Conservation (phyloP, 2,888 invertebrate species). For the Polydrusus cervinus region DNA sequence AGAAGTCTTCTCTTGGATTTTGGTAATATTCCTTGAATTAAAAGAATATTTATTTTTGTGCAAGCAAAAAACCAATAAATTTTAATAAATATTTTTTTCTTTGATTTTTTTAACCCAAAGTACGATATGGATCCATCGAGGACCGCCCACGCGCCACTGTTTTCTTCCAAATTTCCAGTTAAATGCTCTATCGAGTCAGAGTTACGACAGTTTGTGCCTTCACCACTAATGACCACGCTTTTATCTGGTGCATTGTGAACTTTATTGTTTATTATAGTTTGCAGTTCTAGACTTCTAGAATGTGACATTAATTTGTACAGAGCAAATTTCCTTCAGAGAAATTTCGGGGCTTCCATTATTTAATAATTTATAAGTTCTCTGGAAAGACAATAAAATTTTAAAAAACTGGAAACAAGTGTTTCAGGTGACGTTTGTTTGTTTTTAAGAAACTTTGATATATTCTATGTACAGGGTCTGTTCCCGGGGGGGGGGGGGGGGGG, state of each 20-base stretch:
- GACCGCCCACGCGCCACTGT: background rate
- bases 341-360: background rate
- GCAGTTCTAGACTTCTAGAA: background rate
- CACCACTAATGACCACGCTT: background rate
- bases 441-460: too few relatives aligned
- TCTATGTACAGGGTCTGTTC: too few relatives aligned
- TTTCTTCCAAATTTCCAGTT: background rate
- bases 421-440: too few relatives aligned
- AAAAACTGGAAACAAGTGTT: background rate
- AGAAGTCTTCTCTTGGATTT: too few relatives aligned
- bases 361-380: background rate
- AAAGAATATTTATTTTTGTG: too few relatives aligned
- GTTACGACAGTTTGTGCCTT: slow-evolving; percentile 6
- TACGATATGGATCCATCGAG: too few relatives aligned
- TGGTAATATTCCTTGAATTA: too few relatives aligned
- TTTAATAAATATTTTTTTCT: too few relatives aligned
- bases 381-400: background rate
- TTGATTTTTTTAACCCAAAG: too few relatives aligned
- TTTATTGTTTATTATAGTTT: slow-evolving; percentile 4
- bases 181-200: background rate
- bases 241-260: background rate
- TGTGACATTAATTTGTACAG: background rate
- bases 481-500: too few relatives aligned
- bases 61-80: too few relatives aligned
- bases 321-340: background rate